Evolutionary conservation across 2,113 vertebrate genomes (phyloP).

Genomic region (Nyctibius bracteatus): DNA sequence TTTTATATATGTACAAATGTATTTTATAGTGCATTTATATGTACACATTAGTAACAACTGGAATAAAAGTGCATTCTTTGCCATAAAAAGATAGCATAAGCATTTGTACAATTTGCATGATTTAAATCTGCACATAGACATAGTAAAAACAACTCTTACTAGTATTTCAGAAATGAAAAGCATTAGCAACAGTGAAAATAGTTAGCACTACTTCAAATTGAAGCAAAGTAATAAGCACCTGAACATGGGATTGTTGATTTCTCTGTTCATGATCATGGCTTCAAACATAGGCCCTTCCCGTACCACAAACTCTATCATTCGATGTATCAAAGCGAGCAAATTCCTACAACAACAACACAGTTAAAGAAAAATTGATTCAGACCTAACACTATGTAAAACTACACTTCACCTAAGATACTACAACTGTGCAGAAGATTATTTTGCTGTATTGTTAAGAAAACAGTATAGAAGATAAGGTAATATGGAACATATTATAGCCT

Average conservation of each 20-base stretch:
- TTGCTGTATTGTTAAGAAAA: slow-evolving; percentile 67
- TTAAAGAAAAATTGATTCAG: slow-evolving; percentile 99
- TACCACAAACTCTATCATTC: slow-evolving; percentile 99
- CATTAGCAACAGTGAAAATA: background rate
- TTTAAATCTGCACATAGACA: background rate
- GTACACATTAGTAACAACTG: background rate
- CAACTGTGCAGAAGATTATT: slow-evolving; percentile 72
- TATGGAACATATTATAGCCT: slow-evolving; percentile 57
- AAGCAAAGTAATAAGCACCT: slow-evolving; percentile 74
- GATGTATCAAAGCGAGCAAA: slow-evolving; percentile 99
- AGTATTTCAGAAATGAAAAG: background rate
- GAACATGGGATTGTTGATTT: slow-evolving; percentile 99
- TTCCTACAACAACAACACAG: slow-evolving; percentile 99
- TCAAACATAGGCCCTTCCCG: slow-evolving; percentile 99
- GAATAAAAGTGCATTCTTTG: background rate
- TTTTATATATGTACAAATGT: background rate
- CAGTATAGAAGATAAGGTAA: slow-evolving; percentile 55
- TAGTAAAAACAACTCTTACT: background rate
- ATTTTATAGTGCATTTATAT: background rate
- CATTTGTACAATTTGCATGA: background rate
- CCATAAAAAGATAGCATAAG: background rate
- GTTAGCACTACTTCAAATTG: background rate
- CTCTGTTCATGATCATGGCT: slow-evolving; percentile 99
- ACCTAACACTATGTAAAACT: slow-evolving; percentile 81
- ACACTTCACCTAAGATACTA: slow-evolving; percentile 77